Evolutionary conservation across 37 sponge, comb jelly and placozoan genomes (phyloP).

Genomic region (Dysidea cf. avara): DNA sequence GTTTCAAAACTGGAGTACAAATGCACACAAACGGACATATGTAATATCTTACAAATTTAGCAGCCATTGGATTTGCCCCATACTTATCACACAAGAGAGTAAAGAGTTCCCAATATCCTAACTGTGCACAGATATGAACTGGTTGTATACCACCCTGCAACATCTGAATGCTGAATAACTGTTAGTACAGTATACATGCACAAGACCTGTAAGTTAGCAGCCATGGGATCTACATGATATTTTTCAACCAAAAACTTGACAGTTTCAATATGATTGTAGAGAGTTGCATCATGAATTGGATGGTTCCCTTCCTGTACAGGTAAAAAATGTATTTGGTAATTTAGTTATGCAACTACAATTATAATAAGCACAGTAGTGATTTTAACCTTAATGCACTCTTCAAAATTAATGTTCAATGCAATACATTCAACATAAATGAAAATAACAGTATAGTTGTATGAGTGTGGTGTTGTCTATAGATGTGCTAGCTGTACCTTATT

Average conservation of each 20-base stretch:
- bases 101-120: conserved; percentile 6
- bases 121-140: conserved; percentile 44
- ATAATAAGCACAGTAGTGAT: too few species aligned
- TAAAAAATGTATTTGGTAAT: too few species aligned
- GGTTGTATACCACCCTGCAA: conserved; percentile 6
- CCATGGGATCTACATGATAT: neutral
- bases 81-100: conserved; percentile 20
- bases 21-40: too few species aligned
- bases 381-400: neutral
- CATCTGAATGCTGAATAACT: neutral
- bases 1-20: too few species aligned
- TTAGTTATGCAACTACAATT: too few species aligned
- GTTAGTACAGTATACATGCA: neutral
- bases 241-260: neutral
- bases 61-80: conserved; percentile 11
- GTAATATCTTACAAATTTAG: neutral
- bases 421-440: neutral
- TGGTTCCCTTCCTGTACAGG: neutral
- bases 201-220: neutral
- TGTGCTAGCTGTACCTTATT: neutral
- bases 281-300: neutral
- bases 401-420: neutral
- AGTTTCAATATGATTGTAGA: neutral
- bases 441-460: neutral
- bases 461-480: neutral